These are phyloP conservation scores for Phenganax subtilis DNA, from an alignment of 92 coral and sea anemone genomes.

Conservation along the genomic window DNA sequence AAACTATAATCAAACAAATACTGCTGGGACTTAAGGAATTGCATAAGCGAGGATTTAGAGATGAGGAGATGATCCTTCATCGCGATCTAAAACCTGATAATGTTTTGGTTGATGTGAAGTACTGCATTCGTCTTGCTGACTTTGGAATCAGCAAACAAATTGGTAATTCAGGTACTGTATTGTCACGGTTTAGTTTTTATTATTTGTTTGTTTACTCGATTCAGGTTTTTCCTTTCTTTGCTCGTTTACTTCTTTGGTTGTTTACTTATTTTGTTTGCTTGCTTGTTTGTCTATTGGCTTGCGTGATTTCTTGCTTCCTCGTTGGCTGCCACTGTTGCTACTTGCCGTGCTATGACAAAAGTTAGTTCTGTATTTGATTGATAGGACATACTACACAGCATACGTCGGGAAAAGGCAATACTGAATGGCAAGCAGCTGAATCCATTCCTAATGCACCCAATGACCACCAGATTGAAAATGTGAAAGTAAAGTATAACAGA, in stretches of 20 bases:
- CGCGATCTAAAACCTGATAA: conserved; percentile 26
- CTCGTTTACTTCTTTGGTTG: no score
- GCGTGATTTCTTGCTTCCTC: no score
- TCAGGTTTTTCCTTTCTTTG: no score
- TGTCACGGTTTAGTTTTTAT: not conserved
- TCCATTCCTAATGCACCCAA: not conserved
- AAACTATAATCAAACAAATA: conserved; percentile 6
- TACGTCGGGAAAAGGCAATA: conserved; percentile 13
- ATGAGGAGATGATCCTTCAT: conserved; percentile 1
- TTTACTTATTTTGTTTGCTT: no score
- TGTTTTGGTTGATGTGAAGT: conserved; percentile 17
- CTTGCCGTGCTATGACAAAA: no score
- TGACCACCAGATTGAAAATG: not conserved
- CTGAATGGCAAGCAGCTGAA: conserved; percentile 28
- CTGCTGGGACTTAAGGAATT: conserved; percentile 1
- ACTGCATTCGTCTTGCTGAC: conserved; percentile 8
- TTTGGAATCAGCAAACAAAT: conserved; percentile 20
- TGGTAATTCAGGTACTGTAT: not conserved
- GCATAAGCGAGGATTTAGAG: conserved; percentile 3
- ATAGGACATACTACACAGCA: conserved; percentile 1
- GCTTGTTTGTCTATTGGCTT: no score
- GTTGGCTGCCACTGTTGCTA: no score
- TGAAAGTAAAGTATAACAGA: conserved; percentile 7
- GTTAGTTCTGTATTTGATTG: not conserved
- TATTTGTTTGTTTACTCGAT: not conserved